Evolutionary conservation across 2,888 invertebrate genomes (phyloP).

Genomic region (Leptinotarsa haldemani): DNA sequence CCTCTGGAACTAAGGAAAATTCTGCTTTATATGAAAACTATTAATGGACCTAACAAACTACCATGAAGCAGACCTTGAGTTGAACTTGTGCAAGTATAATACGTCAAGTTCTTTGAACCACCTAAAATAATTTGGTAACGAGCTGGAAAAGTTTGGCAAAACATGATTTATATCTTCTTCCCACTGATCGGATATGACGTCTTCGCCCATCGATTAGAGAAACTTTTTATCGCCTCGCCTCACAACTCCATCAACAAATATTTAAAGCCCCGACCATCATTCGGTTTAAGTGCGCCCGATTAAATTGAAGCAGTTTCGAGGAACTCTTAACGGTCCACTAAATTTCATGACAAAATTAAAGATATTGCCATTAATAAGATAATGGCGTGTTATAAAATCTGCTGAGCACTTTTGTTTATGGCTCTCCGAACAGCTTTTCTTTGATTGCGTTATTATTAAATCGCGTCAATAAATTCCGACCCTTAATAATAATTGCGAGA

Average conservation of each 20-base stretch:
- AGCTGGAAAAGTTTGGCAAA: no score
- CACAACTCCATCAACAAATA: conserved; percentile 19
- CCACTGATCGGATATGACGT: neutral
- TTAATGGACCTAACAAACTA: no score
- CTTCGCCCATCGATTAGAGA: neutral
- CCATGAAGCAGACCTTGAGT: no score
- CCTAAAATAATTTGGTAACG: no score
- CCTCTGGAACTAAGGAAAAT: no score
- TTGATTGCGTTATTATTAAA: conserved; percentile 55
- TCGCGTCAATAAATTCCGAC: conserved; percentile 35
- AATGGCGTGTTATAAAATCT: conserved; percentile 53
- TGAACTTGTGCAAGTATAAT: no score
- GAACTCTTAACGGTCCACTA: conserved; percentile 25
- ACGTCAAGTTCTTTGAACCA: no score
- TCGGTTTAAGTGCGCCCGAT: conserved; percentile 1
- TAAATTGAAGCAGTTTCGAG: conserved; percentile 10
- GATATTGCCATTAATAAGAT: conserved; percentile 42
- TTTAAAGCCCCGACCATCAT: neutral
- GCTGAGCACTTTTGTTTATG: conserved; percentile 50
- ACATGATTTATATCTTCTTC: neutral
- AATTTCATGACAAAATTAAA: conserved; percentile 37
- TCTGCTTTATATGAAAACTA: no score
- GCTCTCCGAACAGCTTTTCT: conserved; percentile 51
- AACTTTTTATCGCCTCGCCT: neutral
- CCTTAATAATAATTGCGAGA: conserved; percentile 39